A percentile compares a stretch with the other conserved stretches of the same genome.
phyloP scores from a whole-genome alignment of 2,797 vertebrate species.

The Lepus townsendii region DNA sequence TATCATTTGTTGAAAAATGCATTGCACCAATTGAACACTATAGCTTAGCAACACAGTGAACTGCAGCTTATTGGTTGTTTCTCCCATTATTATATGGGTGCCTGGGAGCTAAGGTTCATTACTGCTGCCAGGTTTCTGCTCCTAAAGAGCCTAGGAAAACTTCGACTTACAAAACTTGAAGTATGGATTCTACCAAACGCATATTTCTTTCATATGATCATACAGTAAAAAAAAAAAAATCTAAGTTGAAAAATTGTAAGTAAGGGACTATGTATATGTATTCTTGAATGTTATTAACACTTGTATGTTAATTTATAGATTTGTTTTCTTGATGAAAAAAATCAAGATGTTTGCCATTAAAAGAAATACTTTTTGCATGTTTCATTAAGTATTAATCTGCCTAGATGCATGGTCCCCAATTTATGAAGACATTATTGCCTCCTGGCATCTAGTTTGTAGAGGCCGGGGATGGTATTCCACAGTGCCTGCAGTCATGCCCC shows the following conservation, averaged over 20 bases:
- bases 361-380: neutral
- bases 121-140: neutral
- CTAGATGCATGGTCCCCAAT: neutral
- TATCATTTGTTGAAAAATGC: neutral
- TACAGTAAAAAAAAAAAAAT: neutral
- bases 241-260: neutral
- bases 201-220: neutral
- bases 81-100: neutral
- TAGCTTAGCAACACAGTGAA: neutral
- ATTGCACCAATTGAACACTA: neutral
- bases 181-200: neutral
- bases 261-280: neutral
- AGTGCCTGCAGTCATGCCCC: neutral
- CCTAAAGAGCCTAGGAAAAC: neutral
- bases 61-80: neutral
- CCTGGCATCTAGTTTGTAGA: neutral
- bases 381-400: neutral
- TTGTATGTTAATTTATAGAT: neutral
- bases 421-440: neutral
- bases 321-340: neutral
- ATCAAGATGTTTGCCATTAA: constrained; percentile 27
- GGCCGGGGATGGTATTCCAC: neutral
- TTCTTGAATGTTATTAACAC: neutral
- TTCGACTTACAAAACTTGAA: neutral
- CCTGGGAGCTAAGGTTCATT: neutral